Percentiles rank a stretch among this genome's conserved stretches.
Conservation (phyloP, 2,113 vertebrate species). For the Toxotes jaculatrix region DNA sequence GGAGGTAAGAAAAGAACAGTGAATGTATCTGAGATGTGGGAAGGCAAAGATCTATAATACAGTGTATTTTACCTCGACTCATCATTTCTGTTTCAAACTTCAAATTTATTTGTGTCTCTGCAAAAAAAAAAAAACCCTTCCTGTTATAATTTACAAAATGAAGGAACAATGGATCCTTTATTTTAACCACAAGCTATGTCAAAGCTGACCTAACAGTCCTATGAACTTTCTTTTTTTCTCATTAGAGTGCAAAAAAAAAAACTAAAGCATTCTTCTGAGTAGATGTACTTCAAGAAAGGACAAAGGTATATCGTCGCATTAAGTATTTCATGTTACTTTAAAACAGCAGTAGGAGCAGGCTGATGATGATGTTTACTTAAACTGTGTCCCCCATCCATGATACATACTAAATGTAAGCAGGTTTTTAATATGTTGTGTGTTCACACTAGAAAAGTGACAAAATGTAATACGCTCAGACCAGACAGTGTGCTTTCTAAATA, state of each 20-base stretch:
- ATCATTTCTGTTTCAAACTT: conserved; percentile 35
- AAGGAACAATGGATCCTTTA: conserved; percentile 34
- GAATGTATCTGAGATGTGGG: conserved; percentile 31
- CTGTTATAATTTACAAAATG: conserved; percentile 1
- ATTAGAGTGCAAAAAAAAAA: neutral
- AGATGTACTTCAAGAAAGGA: neutral
- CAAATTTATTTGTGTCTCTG: conserved; percentile 2
- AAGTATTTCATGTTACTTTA: neutral
- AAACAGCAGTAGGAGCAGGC: neutral
- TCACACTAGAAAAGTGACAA: too few species aligned
- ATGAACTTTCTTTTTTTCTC: neutral
- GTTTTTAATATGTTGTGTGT: neutral
- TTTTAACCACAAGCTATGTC: conserved; percentile 24
- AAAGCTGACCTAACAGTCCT: conserved; percentile 19
- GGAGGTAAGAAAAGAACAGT: conserved; percentile 50
- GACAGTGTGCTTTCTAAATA: too few species aligned
- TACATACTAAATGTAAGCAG: neutral
- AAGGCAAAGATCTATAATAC: conserved; percentile 17
- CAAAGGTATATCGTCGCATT: neutral
- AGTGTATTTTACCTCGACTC: conserved; percentile 34
- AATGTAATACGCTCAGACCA: too few species aligned
- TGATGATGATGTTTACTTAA: neutral
- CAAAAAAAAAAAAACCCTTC: neutral
- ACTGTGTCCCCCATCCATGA: neutral
- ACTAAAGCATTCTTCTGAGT: neutral